A percentile compares a stretch with the other conserved stretches of the same genome.
Evolutionary conservation across 92 coral and sea anemone genomes (phyloP).

Genomic region (Nematostella vectensis): DNA sequence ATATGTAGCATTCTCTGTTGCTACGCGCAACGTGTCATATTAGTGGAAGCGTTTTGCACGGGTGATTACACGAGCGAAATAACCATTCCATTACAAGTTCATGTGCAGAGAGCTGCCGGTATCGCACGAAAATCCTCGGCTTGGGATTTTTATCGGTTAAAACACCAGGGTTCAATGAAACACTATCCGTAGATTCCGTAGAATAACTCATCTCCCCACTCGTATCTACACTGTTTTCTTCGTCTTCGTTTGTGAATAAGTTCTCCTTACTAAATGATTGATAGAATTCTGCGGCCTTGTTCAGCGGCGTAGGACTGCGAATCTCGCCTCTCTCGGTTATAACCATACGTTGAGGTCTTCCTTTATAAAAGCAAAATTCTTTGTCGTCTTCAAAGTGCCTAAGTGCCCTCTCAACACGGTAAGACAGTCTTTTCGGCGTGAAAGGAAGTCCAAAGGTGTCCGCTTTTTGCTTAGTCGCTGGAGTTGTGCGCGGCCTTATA

Average conservation of each 20-base stretch:
- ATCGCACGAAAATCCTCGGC: conserved; percentile 67
- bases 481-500: conserved; percentile 22
- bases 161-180: conserved; percentile 70
- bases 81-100: conserved; percentile 80
- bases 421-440: conserved; percentile 27
- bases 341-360: conserved; percentile 35
- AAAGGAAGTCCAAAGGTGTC: conserved; percentile 22
- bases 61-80: conserved; percentile 59
- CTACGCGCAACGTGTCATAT: conserved; percentile 20
- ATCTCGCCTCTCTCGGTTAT: conserved; percentile 25
- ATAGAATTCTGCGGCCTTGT: background rate
- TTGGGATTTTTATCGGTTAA: conserved; percentile 49
- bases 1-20: background rate
- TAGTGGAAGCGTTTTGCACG: conserved; percentile 51
- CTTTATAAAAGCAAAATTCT: conserved; percentile 49
- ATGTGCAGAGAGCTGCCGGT: conserved; percentile 73
- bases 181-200: conserved; percentile 47
- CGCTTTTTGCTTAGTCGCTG: background rate
- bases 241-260: background rate
- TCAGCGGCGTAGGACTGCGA: background rate
- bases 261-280: conserved; percentile 1
- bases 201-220: background rate
- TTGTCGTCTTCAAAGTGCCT: conserved; percentile 41
- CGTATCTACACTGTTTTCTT: conserved; percentile 1
- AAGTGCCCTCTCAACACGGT: conserved; percentile 70